Evolutionary conservation across 92 coral and sea anemone species (phyloP).

Genomic region (Meandrina meandrites): DNA sequence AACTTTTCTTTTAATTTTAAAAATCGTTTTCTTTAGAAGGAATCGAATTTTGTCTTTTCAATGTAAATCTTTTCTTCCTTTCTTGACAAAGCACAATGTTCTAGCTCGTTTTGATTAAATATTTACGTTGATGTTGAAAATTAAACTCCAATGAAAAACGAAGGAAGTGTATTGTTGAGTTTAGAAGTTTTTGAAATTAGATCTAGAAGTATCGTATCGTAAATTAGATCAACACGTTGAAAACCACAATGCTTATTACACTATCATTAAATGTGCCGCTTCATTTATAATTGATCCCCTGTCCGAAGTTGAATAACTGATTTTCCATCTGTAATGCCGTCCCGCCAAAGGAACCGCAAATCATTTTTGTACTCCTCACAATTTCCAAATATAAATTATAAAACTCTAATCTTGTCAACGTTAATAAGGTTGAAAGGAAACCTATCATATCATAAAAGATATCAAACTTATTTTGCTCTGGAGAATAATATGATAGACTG

Average conservation of each 20-base stretch:
- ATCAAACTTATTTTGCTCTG: background rate
- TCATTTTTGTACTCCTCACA: background rate
- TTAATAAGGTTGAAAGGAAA: background rate
- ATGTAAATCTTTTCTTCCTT: background rate
- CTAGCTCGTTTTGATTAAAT: background rate
- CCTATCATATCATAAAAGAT: background rate
- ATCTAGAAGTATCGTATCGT: background rate
- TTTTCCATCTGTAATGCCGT: background rate
- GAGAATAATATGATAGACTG: background rate
- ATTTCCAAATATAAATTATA: background rate
- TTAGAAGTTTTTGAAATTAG: background rate
- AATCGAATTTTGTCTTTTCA: background rate
- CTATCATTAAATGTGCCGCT: background rate
- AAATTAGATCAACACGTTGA: conserved; percentile 9
- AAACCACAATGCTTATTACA: conserved; percentile 13
- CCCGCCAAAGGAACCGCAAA: background rate
- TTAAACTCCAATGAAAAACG: background rate
- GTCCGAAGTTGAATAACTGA: background rate
- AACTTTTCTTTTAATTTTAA: background rate
- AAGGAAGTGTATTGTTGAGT: background rate
- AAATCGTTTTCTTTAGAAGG: background rate
- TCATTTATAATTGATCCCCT: conserved; percentile 11
- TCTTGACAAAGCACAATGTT: background rate
- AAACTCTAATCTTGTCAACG: background rate
- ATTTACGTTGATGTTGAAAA: background rate